Evolutionary conservation across 2,888 invertebrate genomes (phyloP).

Genomic region (Drosophila cognata): DNA sequence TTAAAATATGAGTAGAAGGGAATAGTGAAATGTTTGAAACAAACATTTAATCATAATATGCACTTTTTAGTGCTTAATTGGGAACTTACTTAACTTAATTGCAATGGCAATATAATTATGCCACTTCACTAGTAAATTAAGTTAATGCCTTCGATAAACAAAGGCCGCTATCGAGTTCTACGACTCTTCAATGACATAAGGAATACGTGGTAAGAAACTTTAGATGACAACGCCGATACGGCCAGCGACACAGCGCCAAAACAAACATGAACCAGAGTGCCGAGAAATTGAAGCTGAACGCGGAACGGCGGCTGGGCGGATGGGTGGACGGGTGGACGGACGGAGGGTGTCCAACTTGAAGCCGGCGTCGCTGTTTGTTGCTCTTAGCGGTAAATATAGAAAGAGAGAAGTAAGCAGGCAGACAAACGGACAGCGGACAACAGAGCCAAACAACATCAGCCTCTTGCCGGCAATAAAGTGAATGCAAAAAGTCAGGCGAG

Average conservation of each 20-base stretch:
- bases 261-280: slow-evolving; percentile 33
- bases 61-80: background rate
- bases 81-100: slow-evolving; percentile 1
- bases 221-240: slow-evolving; percentile 61
- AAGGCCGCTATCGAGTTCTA: slow-evolving; percentile 30
- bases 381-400: slow-evolving; percentile 76
- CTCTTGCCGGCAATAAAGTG: slow-evolving; percentile 56
- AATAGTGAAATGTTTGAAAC: background rate
- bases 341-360: slow-evolving; percentile 44
- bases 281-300: slow-evolving; percentile 44
- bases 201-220: slow-evolving; percentile 54
- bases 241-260: slow-evolving; percentile 45
- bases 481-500: slow-evolving; percentile 66
- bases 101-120: background rate
- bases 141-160: slow-evolving; percentile 20
- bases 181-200: slow-evolving; percentile 40
- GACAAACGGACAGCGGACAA: slow-evolving; percentile 12
- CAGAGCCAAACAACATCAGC: slow-evolving; percentile 12
- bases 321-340: background rate
- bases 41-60: background rate
- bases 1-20: background rate
- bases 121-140: slow-evolving; percentile 21
- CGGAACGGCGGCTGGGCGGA: slow-evolving; percentile 4
- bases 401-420: slow-evolving; percentile 15
- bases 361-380: slow-evolving; percentile 67